Conservation (phyloP, 2,113 vertebrate genomes). For the Podocnemis expansa region DNA sequence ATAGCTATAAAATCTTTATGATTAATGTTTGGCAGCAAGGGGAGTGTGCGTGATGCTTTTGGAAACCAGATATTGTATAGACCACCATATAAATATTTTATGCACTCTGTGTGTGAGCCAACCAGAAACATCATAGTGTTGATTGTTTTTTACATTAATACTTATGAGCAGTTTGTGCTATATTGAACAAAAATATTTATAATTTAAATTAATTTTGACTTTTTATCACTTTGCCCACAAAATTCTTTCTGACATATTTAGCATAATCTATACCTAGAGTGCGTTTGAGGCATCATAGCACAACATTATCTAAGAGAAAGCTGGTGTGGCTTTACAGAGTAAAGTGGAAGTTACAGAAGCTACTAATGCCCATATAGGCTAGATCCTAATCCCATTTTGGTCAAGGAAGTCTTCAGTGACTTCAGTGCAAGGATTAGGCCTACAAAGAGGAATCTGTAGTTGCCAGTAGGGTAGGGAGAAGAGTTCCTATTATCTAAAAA, state of each 20-base stretch:
- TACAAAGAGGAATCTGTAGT: not conserved
- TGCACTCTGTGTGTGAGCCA: not conserved
- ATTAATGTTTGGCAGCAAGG: not conserved
- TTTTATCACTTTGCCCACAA: not conserved
- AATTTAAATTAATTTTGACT: not conserved
- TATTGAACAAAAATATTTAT: not conserved
- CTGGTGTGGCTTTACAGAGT: not conserved
- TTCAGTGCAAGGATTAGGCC: not conserved
- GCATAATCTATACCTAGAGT: rapidly evolving
- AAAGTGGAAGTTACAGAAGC: slow-evolving; percentile 2
- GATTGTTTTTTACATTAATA: not conserved
- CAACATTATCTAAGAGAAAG: not conserved
- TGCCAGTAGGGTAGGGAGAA: not conserved
- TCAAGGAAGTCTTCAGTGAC: not conserved
- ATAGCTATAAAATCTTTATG: not conserved
- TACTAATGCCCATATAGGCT: not conserved
- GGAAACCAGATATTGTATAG: not conserved
- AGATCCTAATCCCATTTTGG: not conserved
- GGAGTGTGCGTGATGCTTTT: not conserved
- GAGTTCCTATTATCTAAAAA: not conserved
- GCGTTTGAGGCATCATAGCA: not conserved
- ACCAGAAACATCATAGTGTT: not conserved
- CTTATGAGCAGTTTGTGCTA: not conserved
- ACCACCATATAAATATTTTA: not conserved
- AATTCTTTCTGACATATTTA: not conserved